phyloP scores from a whole-genome alignment of 2,888 invertebrate genomes.

The Neria commutata region DNA sequence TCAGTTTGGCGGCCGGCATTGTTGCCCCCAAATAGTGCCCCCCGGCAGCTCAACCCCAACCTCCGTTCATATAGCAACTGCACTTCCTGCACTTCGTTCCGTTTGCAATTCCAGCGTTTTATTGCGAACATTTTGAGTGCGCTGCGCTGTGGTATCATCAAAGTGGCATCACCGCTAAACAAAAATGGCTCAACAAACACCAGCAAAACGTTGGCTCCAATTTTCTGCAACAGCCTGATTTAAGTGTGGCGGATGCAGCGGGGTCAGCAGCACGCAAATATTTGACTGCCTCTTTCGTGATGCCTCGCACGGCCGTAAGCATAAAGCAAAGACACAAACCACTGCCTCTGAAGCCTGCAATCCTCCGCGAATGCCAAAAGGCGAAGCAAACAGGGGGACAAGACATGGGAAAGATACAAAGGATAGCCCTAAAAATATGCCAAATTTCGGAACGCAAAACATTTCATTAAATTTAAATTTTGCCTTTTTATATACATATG shows the following conservation, averaged over 20 bases:
- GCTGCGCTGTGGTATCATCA: neutral
- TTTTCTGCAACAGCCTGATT: slow-evolving; percentile 2
- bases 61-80: neutral
- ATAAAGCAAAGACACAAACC: slow-evolving; percentile 5
- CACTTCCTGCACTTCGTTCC: neutral
- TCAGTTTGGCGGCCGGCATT: neutral
- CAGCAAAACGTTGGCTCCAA: too few relatives aligned
- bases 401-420: too few relatives aligned
- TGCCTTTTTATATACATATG: neutral
- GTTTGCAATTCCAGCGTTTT: neutral
- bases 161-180: neutral
- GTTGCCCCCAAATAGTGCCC: too few relatives aligned
- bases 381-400: neutral
- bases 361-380: neutral
- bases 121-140: neutral
- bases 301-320: neutral
- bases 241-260: neutral
- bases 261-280: neutral
- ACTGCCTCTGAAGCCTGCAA: too few relatives aligned
- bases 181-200: neutral
- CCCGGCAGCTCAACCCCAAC: neutral
- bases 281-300: neutral
- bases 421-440: too few relatives aligned
- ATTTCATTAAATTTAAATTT: slow-evolving; percentile 4
- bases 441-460: neutral